Conservation (phyloP, 1,140 invertebrate genomes). For the Drepana arcuata region DNA sequence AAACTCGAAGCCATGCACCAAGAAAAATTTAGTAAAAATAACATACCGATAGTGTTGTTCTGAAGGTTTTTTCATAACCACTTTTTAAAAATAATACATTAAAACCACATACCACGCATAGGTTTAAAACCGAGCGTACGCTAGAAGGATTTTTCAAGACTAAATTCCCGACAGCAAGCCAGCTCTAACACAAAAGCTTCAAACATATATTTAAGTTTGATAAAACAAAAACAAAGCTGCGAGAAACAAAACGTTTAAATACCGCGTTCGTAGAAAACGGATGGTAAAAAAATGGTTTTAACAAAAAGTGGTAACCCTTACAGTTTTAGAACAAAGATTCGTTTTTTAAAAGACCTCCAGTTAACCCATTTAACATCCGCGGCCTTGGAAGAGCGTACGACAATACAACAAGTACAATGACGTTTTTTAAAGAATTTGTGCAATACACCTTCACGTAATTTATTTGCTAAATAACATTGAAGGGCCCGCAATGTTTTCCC, state of each 20-base stretch:
- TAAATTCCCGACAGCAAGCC: conserved; percentile 47
- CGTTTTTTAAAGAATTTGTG: conserved; percentile 21
- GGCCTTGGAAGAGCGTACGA: conserved; percentile 23
- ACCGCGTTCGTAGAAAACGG: conserved; percentile 59
- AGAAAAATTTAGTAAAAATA: too few relatives aligned
- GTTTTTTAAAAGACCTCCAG: conserved; percentile 27
- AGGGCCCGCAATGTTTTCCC: conserved; percentile 65
- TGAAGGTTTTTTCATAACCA: too few relatives aligned
- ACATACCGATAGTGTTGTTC: too few relatives aligned
- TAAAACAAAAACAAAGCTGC: conserved; percentile 59
- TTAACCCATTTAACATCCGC: too few relatives aligned
- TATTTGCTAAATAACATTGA: conserved; percentile 43
- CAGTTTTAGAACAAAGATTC: conserved; percentile 34
- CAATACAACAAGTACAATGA: too few relatives aligned
- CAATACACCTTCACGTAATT: conserved; percentile 34
- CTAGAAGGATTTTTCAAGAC: conserved; percentile 61
- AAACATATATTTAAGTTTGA: conserved; percentile 63
- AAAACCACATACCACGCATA: too few relatives aligned
- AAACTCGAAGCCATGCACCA: too few relatives aligned
- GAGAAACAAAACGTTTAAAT: conserved; percentile 43
- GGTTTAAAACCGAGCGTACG: conserved; percentile 37
- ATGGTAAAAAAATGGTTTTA: conserved; percentile 43
- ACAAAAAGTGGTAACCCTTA: conserved; percentile 61
- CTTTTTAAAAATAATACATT: too few relatives aligned
- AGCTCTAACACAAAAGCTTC: conserved; percentile 57